phyloP scores from a whole-genome alignment of 2,797 vertebrate genomes.

The Pipistrellus nathusii region DNA sequence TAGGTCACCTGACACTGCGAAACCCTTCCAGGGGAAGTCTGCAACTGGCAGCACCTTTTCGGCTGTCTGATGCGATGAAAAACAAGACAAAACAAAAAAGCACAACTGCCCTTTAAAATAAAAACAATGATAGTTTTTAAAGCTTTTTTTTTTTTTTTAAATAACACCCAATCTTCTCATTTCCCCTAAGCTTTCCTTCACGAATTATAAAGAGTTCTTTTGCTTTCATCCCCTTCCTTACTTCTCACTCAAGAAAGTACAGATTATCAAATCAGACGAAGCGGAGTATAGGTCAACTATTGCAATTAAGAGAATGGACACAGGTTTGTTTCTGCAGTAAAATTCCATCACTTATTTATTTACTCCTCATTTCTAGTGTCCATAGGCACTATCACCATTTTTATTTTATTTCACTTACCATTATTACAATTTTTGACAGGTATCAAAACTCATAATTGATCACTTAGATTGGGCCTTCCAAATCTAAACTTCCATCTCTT shows the following conservation, averaged over 20 bases:
- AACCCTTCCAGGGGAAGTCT: background rate
- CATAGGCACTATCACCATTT: background rate
- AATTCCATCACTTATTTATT: background rate
- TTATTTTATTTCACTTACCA: conserved; percentile 47
- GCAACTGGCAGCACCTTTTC: background rate
- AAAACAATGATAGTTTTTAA: conserved; percentile 15
- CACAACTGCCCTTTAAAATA: conserved; percentile 13
- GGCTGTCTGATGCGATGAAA: background rate
- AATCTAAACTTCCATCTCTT: conserved; percentile 34
- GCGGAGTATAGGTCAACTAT: background rate
- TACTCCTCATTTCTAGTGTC: background rate
- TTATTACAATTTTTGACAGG: background rate
- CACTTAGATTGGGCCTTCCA: background rate
- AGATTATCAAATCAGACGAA: conserved; percentile 1
- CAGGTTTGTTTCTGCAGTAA: background rate
- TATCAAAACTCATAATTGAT: background rate
- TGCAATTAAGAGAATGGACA: background rate
- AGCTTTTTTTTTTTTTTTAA: background rate
- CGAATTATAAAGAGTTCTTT: background rate
- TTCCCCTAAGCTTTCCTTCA: background rate
- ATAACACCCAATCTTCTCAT: background rate
- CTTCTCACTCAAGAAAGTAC: background rate
- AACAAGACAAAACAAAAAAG: background rate
- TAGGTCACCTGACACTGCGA: background rate
- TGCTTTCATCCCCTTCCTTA: conserved; percentile 33